Conservation (phyloP, 2,113 vertebrate species). For the Hippocampus comes region DNA sequence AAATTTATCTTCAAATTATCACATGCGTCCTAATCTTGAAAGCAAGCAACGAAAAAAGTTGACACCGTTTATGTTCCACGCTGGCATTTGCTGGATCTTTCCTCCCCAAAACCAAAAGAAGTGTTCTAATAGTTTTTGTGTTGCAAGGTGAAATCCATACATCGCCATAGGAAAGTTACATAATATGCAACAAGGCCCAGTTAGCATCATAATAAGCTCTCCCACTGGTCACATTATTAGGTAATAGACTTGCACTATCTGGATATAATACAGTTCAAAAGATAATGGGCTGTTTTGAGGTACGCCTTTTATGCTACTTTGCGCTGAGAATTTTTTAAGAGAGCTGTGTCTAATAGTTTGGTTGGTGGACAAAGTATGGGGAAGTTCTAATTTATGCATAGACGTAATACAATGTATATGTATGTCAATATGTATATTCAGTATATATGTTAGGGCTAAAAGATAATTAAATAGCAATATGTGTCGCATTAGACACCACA, state of each 20-base stretch:
- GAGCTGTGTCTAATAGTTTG: no score
- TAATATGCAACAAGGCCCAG: not conserved
- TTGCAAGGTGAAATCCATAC: constrained; percentile 1
- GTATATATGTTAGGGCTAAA: no score
- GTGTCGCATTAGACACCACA: no score
- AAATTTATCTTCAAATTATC: not conserved
- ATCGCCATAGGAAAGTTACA: not conserved
- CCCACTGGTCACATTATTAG: not conserved
- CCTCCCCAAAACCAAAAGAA: not conserved
- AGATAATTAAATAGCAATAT: no score
- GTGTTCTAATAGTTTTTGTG: not conserved
- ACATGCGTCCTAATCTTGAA: not conserved
- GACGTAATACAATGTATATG: no score
- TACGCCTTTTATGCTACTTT: not conserved
- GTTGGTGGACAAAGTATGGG: no score
- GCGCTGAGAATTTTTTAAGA: not conserved
- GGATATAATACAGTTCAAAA: not conserved
- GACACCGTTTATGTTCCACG: not conserved
- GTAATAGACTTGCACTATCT: not conserved
- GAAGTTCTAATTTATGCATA: no score
- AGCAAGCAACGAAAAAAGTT: not conserved
- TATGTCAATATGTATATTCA: no score
- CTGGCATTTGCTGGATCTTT: not conserved
- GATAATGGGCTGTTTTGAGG: not conserved
- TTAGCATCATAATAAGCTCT: not conserved